phyloP scores from a whole-genome alignment of 2,888 invertebrate species.

The Hetaerina titia region DNA sequence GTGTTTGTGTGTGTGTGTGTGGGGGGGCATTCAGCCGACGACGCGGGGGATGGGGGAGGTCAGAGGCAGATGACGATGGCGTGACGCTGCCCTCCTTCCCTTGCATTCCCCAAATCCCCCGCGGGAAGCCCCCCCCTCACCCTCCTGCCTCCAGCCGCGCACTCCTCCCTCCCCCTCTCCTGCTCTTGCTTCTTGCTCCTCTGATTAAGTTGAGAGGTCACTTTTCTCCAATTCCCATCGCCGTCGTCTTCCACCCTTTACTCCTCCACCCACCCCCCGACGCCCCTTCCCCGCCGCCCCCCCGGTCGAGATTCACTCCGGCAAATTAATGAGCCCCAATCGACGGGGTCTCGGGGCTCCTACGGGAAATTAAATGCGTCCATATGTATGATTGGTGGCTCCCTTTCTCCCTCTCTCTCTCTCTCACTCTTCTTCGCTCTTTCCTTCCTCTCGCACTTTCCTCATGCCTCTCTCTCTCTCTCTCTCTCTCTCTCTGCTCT shows the following conservation, averaged over 20 bases:
- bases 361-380: conserved; percentile 15
- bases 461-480: background rate
- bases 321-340: conserved; percentile 52
- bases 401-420: conserved; percentile 27
- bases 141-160: background rate
- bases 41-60: background rate
- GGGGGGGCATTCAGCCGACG: background rate
- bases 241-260: conserved; percentile 72
- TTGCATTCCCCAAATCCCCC: background rate
- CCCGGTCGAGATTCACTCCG: conserved; percentile 39
- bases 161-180: background rate
- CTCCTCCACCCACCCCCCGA: conserved; percentile 68
- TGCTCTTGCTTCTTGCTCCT: background rate
- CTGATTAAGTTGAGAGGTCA: conserved; percentile 64
- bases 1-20: no score
- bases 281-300: background rate
- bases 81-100: conserved; percentile 20
- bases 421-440: background rate
- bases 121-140: background rate
- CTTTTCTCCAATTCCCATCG: conserved; percentile 77
- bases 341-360: conserved; percentile 16
- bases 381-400: background rate
- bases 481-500: background rate
- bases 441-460: background rate
- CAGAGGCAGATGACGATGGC: conserved; percentile 8